Conservation (phyloP, 2,888 invertebrate genomes). For the Cosmopolites sordidus region DNA sequence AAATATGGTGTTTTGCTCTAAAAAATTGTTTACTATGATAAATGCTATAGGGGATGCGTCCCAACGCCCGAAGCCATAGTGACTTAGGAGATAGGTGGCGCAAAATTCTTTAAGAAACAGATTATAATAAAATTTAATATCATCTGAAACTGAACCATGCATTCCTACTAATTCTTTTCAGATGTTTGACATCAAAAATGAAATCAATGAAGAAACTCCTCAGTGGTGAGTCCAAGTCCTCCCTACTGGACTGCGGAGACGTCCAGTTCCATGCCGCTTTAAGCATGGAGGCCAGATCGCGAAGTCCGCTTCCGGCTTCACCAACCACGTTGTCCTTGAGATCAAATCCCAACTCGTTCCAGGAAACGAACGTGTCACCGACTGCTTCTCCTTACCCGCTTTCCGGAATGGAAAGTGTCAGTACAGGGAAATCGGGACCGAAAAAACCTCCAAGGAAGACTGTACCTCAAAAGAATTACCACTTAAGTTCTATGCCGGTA, state of each 20-base stretch:
- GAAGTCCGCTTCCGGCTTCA: constrained; percentile 70
- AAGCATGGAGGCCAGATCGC: constrained; percentile 77
- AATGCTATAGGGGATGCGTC: no score
- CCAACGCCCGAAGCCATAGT: no score
- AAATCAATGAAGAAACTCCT: constrained; percentile 81
- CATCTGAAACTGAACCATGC: no score
- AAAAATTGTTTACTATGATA: no score
- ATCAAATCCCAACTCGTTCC: constrained; percentile 33
- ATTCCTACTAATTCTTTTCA: no score
- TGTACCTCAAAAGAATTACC: constrained; percentile 14
- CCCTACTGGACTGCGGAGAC: constrained; percentile 64
- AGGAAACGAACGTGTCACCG: constrained; percentile 3
- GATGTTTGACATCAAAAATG: constrained; percentile 78
- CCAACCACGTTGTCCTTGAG: constrained; percentile 38
- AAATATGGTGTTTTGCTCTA: no score
- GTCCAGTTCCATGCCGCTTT: constrained; percentile 69
- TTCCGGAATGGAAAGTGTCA: constrained; percentile 6
- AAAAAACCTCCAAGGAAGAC: constrained; percentile 47
- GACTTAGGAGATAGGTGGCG: no score
- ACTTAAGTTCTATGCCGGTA: constrained; percentile 5
- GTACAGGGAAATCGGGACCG: constrained; percentile 22
- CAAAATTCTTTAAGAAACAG: no score
- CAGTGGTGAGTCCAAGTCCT: constrained; percentile 58
- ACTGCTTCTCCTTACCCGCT: constrained; percentile 2
- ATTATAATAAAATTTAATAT: no score